Conservation (phyloP, 2,113 vertebrate species). For the Calypte anna region DNA sequence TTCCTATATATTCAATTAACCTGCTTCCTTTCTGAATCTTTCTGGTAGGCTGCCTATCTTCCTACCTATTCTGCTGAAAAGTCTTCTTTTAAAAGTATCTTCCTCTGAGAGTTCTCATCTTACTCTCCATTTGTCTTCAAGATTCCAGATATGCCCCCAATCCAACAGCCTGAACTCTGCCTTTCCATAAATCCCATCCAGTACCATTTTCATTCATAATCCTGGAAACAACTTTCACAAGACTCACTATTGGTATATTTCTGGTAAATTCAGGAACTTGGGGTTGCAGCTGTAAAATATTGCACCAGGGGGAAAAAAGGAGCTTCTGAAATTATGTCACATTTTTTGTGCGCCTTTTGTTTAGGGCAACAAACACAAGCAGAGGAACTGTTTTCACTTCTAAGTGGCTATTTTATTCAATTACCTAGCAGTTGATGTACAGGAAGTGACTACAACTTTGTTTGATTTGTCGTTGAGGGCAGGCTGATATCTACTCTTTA, state of each 20-base stretch:
- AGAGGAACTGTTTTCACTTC: background rate
- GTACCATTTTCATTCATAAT: background rate
- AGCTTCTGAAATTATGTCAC: background rate
- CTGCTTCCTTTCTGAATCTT: background rate
- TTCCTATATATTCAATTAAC: background rate
- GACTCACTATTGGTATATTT: background rate
- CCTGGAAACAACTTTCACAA: background rate
- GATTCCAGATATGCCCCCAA: background rate
- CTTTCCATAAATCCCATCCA: background rate
- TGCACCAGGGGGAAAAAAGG: background rate
- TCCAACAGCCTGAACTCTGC: background rate
- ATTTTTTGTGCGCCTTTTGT: background rate
- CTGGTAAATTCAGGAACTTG: background rate
- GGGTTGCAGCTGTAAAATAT: background rate
- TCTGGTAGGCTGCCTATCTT: background rate
- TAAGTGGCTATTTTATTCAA: constrained; percentile 6
- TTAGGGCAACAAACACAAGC: background rate
- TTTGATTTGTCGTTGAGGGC: constrained; percentile 39
- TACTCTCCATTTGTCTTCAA: background rate
- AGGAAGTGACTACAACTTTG: background rate
- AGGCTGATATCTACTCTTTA: background rate
- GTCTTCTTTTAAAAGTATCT: background rate
- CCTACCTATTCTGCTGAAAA: background rate
- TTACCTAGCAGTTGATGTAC: background rate
- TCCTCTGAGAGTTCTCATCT: background rate